Evolutionary conservation across 2,797 vertebrate genomes (phyloP), one percentile per base, ranked within the genome.

Genomic region (Parambassis ranga): DNA sequence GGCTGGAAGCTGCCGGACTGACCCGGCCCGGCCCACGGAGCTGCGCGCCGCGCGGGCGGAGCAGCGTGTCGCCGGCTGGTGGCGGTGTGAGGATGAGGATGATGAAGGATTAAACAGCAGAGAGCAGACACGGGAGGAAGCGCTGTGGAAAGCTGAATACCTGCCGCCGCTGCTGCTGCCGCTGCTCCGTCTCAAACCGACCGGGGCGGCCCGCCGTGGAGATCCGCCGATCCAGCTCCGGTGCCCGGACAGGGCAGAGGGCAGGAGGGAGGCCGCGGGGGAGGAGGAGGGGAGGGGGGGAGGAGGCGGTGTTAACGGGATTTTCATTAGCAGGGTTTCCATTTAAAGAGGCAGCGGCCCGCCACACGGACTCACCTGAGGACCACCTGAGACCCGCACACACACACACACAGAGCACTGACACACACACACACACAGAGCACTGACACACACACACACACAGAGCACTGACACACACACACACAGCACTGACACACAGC

Each of bases 301-400:
- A n/a, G 14, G 57, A 1, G 19, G 53, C 11, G 74, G 71, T 26
- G 66, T 66, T 62, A 20, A 16, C 38, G 33, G 76, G 87, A 81
- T 85, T 84, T 88, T 82, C 82, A 87, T 87, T 83, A 87, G 58
- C 51, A 32, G 61, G 65, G 36, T 49, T 83, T 77, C 80, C 42
- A 89, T 91, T 91, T 88, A 92, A 92, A 92, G 90, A 72, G 76
- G 63, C 85, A 88, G 85, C 37, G 59, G 16, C n/a, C 28, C 31
- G 28, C 3, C 23, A 23, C 23, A 23, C 23, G 23, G 6, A 23
- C n/a, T n/a, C n/a, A n/a, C n/a, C n/a, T n/a, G n/a, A n/a, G n/a
- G 6, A 6, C 23, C 23, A 26, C 9, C 39, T 14, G 20, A 24
- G 3, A 42, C 6, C 22, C 8, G 2, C 22, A n/a, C 22, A 42